Evolutionary conservation across 2,888 invertebrate genomes (phyloP).

Genomic region (Rambutsinella grinnellia): DNA sequence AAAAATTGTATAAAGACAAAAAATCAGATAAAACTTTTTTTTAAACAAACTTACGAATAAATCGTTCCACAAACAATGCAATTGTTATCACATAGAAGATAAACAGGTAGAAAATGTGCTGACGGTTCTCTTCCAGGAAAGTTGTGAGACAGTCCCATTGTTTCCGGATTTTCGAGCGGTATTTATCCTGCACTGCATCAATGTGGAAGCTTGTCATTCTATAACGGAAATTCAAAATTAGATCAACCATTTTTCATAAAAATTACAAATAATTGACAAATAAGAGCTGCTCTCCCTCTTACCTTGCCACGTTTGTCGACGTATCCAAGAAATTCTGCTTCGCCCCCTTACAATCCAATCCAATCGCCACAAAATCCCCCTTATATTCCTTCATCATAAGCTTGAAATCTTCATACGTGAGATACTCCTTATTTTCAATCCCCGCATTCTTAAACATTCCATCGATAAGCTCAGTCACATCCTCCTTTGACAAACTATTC

Average conservation of each 20-base stretch:
- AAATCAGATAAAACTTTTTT: background rate
- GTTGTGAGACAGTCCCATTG: slow-evolving; percentile 91
- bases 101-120: slow-evolving; percentile 95
- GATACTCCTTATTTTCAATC: slow-evolving; percentile 87
- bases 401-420: slow-evolving; percentile 93
- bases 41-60: slow-evolving; percentile 79
- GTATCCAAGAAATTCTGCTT: slow-evolving; percentile 96
- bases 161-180: slow-evolving; percentile 78
- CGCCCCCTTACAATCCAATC: slow-evolving; percentile 93
- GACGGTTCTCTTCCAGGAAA: slow-evolving; percentile 94
- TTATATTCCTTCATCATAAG: slow-evolving; percentile 97
- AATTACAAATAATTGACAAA: background rate
- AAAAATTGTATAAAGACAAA: background rate
- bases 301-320: slow-evolving; percentile 89
- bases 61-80: slow-evolving; percentile 93
- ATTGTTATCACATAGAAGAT: slow-evolving; percentile 95
- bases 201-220: slow-evolving; percentile 96
- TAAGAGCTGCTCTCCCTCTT: slow-evolving; percentile 32
- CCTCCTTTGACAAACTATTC: slow-evolving; percentile 87
- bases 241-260: background rate
- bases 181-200: slow-evolving; percentile 82
- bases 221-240: slow-evolving; percentile 22
- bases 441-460: slow-evolving; percentile 96
- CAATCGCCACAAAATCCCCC: slow-evolving; percentile 94
- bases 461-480: slow-evolving; percentile 90